These are phyloP conservation scores for Excalfactoria chinensis DNA, from an alignment of 2,113 vertebrate species.

Conservation along the genomic window DNA sequence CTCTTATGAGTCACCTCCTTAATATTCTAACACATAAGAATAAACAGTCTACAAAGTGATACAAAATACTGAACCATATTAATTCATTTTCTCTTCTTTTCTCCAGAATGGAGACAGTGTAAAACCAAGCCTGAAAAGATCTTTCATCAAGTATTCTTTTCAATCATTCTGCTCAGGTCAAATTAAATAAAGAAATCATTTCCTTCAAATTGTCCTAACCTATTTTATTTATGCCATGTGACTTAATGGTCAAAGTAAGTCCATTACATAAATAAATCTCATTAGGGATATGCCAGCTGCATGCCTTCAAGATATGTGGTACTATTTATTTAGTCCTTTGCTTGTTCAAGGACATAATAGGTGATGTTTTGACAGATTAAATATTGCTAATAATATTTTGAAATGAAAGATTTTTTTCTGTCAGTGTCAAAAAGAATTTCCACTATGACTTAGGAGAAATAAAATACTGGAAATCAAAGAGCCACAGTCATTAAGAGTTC, in stretches of 20 bases:
- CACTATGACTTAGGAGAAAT: background rate
- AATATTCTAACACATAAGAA: conserved; percentile 13
- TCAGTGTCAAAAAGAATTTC: background rate
- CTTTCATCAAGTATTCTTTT: background rate
- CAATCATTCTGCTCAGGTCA: background rate
- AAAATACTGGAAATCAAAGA: background rate
- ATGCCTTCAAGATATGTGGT: background rate
- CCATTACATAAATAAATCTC: background rate
- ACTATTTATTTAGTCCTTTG: background rate
- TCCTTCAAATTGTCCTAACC: conserved; percentile 18
- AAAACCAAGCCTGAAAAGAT: background rate
- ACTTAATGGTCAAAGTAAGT: conserved; percentile 4
- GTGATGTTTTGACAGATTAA: background rate
- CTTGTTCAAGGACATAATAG: background rate
- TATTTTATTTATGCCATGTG: conserved; percentile 3
- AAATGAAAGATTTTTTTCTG: background rate
- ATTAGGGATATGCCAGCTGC: background rate
- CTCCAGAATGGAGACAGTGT: background rate
- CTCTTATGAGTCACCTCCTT: conserved; percentile 3
- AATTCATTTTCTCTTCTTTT: background rate
- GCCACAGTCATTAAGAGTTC: background rate
- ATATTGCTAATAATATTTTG: background rate
- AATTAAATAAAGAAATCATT: conserved; percentile 24
- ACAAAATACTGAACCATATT: background rate
- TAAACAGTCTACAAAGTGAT: background rate